Base-by-base conservation (phyloP, 2,797 vertebrate species). In the Geotrypetes seraphini region DNA sequence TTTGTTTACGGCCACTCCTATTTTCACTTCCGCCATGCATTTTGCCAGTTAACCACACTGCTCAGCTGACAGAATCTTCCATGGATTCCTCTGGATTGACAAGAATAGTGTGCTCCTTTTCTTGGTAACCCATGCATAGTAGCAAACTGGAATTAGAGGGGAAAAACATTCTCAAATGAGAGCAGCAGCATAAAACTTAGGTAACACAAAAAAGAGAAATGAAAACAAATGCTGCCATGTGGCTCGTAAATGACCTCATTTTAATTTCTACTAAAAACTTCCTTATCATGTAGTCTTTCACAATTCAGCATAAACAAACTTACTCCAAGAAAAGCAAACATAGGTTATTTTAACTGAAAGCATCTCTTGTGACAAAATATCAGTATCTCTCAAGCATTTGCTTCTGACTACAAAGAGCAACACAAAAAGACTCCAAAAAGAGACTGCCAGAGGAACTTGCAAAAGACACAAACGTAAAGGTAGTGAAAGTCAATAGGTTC, bases 91-190 rank as follows among this genome's bases (percentile, higher is more conserved):
- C 68, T 34, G 76, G 75, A 14, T 73, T 62, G 24, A 49, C 24
- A 6, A 78, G 66, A 23, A 68, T 32, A 8, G 50, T 40, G 15
- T 62, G 60, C 47, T 68, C 58, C 14, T 62, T 65, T 11, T 55
- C 52, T 2, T 53, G 53, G 68, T 67, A 54, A 24, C 35, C 58
- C 38, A 53, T 50, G 32, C 53, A 76, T 25, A 58, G 54, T 39
- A 72, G 44, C 25, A 52, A 54, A 25, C 83, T 85, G 46, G 15
- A 60, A 63, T 34, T 37, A 29, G 59, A 48, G 37, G 34, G 18
- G 28, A n/a, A 47, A 52, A 15, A 30, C 8, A 3, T 27, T 7
- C 56, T 60, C 17, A 40, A 37, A 20, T 21, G 36, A 45, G 0
- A 25, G 20, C 14, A 10, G 23, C 36, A 33, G 24, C 30, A 21